Percentiles rank a stretch among this genome's conserved stretches.
Conservation (phyloP, 2,113 vertebrate genomes). For the Scolopax mira region DNA sequence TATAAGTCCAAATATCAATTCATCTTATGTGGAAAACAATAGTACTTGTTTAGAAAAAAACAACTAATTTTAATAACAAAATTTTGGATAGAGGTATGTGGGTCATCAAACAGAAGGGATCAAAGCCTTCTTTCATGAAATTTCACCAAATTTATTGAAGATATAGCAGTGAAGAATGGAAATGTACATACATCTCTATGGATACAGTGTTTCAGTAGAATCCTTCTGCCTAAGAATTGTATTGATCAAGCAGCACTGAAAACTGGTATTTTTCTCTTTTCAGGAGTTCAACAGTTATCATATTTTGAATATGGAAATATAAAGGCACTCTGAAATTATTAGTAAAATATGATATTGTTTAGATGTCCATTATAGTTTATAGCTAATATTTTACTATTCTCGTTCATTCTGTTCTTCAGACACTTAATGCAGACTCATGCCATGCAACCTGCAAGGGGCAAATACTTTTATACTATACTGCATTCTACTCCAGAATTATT, state of each 20-base stretch:
- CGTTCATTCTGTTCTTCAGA: not conserved
- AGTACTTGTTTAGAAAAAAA: not conserved
- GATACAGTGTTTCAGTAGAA: not conserved
- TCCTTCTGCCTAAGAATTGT: not conserved
- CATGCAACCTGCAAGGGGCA: not conserved
- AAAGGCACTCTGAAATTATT: not conserved
- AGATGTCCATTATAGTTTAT: not conserved
- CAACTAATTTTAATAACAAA: not conserved
- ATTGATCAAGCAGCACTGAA: not conserved
- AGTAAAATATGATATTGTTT: not conserved
- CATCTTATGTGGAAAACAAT: rapidly evolving
- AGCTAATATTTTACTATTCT: not conserved
- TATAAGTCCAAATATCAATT: not conserved
- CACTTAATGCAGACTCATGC: not conserved
- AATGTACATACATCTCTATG: not conserved
- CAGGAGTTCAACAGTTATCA: not conserved
- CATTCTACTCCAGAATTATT: not conserved
- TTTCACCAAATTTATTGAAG: not conserved
- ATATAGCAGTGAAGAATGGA: not conserved
- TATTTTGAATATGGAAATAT: not conserved
- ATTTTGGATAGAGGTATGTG: not conserved
- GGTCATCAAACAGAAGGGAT: not conserved
- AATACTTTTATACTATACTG: not conserved
- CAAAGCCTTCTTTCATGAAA: not conserved
- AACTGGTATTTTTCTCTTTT: not conserved